Evolutionary conservation across 92 coral and sea anemone species (phyloP).

Genomic region (Pocillopora meandrina): DNA sequence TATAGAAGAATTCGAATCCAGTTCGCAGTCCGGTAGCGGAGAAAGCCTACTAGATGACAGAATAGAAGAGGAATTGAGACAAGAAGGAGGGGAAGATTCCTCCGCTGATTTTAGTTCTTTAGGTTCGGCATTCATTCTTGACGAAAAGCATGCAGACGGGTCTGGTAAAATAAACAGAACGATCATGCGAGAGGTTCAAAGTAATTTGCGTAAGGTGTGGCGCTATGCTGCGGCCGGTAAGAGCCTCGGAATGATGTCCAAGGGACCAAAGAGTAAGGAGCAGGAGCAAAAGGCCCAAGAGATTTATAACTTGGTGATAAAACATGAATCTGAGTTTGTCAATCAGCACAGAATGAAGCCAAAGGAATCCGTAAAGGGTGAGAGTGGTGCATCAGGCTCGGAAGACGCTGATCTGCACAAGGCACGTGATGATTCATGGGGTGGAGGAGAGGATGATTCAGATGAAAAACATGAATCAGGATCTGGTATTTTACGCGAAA

Average conservation of each 20-base stretch:
- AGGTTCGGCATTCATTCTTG: background rate
- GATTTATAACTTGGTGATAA: constrained; percentile 40
- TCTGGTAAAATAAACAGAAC: constrained; percentile 28
- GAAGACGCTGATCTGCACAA: background rate
- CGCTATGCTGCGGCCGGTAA: constrained; percentile 34
- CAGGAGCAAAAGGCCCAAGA: constrained; percentile 19
- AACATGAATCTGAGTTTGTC: constrained; percentile 22
- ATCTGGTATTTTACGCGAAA: constrained; percentile 7
- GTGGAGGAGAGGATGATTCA: constrained; percentile 14
- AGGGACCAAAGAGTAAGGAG: constrained; percentile 34
- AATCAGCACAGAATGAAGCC: background rate
- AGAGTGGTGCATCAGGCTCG: background rate
- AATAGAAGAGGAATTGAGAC: background rate
- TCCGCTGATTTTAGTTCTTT: background rate
- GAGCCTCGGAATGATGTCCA: constrained; percentile 35
- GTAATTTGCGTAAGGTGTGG: constrained; percentile 39
- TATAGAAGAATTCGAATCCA: constrained; percentile 16
- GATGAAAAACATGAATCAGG: background rate
- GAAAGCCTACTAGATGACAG: background rate
- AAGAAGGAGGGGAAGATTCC: background rate
- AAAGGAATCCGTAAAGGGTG: constrained; percentile 25
- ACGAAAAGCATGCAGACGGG: background rate
- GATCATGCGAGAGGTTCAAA: constrained; percentile 35
- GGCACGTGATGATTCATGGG: background rate
- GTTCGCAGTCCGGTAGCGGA: background rate